phyloP scores from a whole-genome alignment of 2,797 vertebrate species.

The Petrocephalus sullivani region DNA sequence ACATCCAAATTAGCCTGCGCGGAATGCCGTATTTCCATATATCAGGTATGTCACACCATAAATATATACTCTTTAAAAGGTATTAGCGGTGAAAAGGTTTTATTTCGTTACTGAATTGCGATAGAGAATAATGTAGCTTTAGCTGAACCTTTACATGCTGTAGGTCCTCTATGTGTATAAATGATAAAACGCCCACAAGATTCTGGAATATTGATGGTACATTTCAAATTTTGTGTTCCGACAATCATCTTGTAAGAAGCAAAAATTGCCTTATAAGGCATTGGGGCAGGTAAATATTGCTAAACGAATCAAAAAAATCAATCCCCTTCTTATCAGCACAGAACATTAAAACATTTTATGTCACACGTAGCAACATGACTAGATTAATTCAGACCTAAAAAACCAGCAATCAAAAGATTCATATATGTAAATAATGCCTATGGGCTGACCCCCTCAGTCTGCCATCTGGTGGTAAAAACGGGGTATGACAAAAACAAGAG shows the following conservation, averaged over 20 bases:
- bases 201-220: background rate
- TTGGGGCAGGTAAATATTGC: background rate
- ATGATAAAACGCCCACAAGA: background rate
- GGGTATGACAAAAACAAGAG: conserved; percentile 23
- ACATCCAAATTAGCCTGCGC: background rate
- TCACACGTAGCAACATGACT: background rate
- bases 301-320: background rate
- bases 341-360: background rate
- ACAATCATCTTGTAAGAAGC: background rate
- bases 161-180: background rate
- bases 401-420: background rate
- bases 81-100: background rate
- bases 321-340: background rate
- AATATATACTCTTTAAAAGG: background rate
- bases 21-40: background rate
- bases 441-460: background rate
- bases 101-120: background rate
- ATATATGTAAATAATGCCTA: conserved; percentile 8
- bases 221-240: background rate
- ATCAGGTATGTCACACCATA: background rate
- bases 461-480: conserved; percentile 22
- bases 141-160: background rate
- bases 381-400: background rate
- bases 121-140: background rate
- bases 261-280: background rate